phyloP scores from a whole-genome alignment of 2,797 vertebrate genomes.

The Darevskia nairensis region DNA sequence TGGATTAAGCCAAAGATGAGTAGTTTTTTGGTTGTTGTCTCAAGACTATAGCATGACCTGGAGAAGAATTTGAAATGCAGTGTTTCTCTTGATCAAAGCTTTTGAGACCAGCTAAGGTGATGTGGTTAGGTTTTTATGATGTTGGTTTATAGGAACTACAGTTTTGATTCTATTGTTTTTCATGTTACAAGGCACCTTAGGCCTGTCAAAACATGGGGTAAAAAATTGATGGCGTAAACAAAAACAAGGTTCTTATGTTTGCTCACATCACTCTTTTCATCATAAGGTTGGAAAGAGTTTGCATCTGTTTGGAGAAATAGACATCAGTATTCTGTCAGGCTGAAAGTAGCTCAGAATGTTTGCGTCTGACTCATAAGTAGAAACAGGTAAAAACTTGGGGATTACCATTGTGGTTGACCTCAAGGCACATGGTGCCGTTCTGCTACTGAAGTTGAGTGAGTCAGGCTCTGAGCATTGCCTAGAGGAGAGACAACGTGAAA shows the following conservation, averaged over 20 bases:
- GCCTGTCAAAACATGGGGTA: not conserved
- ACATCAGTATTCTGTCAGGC: not conserved
- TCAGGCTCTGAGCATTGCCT: not conserved
- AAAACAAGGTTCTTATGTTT: not conserved
- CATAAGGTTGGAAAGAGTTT: not conserved
- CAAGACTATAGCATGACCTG: not conserved
- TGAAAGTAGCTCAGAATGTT: not conserved
- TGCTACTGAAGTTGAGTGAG: not conserved
- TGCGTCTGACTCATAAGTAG: not conserved
- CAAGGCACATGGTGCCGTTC: not conserved
- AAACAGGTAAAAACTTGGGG: not conserved
- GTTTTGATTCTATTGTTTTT: not conserved
- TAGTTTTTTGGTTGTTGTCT: not conserved
- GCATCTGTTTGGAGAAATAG: not conserved
- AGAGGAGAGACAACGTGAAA: not conserved
- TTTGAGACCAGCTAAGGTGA: not conserved
- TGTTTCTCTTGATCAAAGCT: not conserved
- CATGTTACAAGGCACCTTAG: not conserved
- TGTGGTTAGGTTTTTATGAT: not conserved
- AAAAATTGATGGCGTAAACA: not conserved
- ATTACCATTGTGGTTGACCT: not conserved
- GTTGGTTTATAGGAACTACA: not conserved
- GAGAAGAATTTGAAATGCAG: not conserved
- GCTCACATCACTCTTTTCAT: not conserved
- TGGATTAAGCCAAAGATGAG: not conserved